Evolutionary conservation across 2,888 invertebrate genomes (phyloP), one percentile per base, ranked within the genome.

Genomic region (Leptodirus hochenwartii): DNA sequence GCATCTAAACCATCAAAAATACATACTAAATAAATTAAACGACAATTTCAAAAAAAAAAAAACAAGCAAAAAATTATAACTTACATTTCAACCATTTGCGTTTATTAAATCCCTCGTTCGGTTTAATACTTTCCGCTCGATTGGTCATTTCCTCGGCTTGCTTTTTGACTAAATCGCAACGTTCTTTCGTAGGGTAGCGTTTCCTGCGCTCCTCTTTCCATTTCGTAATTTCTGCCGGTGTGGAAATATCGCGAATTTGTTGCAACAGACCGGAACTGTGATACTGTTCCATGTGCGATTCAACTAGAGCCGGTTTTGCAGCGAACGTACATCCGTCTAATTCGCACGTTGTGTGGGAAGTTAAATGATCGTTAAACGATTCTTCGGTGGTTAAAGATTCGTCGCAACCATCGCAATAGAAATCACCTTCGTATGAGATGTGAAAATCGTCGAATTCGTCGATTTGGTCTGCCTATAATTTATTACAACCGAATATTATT

Each of bases 151-250:
- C 81, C 35, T 66, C 63, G 17, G 61, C 56, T 36, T 66, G 64
- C 20, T 69, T 65, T 39, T 64, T 62, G 44, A 69, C 63, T 38
- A 67, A 65, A 35, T 68, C 67, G 15, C 51, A 61, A 49, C 78
- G 84, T 14, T 56, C 61, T 33, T 42, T 49, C 2, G 39, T 39
- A 1, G 54, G 53, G 41, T 45, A 52, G 43, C 68, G 74, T 56
- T 62, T 75, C 49, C 71, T 78, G 27, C 93, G 62, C 44, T 90
- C 87, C 29, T 66, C 69, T 38, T 71, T 66, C 88, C 90, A 93
- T 50, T 77, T 79, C 17, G 69, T 59, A 34, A 88, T 74, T 39
- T 87, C 85, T 49, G 85, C 84, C 1, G 78, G 74, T 4, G 78
- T 74, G 36, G 74, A 68, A 4, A 78, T 46, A 39, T 74, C 71